A percentile compares a stretch with the other conserved stretches of the same genome.
These are phyloP conservation scores for Neopelma chrysocephalum DNA, from an alignment of 2,797 vertebrate genomes.

Conservation along the genomic window DNA sequence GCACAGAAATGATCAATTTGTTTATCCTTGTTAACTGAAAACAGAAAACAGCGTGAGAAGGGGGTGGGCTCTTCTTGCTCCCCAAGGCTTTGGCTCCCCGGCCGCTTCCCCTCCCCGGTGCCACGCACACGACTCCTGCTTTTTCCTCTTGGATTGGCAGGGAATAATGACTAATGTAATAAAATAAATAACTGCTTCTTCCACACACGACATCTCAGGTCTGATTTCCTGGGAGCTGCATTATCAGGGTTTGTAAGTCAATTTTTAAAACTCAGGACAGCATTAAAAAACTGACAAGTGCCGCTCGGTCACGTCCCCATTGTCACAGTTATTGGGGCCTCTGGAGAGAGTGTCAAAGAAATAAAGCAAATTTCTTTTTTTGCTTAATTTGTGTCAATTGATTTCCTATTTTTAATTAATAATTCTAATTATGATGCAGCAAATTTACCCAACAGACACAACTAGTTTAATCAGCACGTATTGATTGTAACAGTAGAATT, in stretches of 20 bases:
- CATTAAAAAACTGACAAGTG: slow-evolving; percentile 36
- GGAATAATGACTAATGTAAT: not conserved
- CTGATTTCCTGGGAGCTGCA: not conserved
- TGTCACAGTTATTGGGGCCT: slow-evolving; percentile 68
- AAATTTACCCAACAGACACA: slow-evolving; percentile 85
- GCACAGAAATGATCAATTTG: slow-evolving; percentile 53
- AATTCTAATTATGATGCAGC: slow-evolving; percentile 99
- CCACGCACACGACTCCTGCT: not conserved
- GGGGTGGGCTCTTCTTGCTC: not conserved
- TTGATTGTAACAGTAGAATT: slow-evolving; percentile 78
- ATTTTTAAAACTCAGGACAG: slow-evolving; percentile 21
- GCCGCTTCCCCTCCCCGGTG: not conserved
- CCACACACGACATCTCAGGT: not conserved
- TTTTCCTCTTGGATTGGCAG: not conserved
- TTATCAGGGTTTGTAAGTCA: slow-evolving; percentile 1
- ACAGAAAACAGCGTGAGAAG: not conserved
- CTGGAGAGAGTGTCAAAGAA: slow-evolving; percentile 84
- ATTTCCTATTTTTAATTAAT: slow-evolving; percentile 99
- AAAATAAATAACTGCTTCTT: not conserved
- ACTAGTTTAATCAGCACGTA: slow-evolving; percentile 84
- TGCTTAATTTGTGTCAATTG: slow-evolving; percentile 93
- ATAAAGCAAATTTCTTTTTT: slow-evolving; percentile 83
- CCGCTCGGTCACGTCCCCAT: slow-evolving; percentile 8
- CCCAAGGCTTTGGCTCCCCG: not conserved
- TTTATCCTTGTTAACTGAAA: slow-evolving; percentile 51